Evolutionary conservation across 37 sponge, comb jelly and placozoan species (phyloP).

Genomic region (Spongia lamella): DNA sequence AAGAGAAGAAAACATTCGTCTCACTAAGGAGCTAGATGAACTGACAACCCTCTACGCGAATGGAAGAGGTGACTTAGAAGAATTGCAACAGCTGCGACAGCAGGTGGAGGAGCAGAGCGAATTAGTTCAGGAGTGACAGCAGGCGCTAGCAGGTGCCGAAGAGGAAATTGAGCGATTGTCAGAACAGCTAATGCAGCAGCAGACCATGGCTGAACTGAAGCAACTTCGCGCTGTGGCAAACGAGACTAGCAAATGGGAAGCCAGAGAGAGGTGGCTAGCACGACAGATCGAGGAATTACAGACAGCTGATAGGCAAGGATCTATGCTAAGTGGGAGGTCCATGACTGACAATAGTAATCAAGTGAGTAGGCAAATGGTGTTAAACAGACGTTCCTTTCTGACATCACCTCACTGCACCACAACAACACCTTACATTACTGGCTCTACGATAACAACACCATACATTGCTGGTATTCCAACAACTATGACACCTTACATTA

Average conservation of each 20-base stretch:
- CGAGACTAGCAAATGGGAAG: constrained; percentile 38
- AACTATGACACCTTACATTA: too few relatives aligned
- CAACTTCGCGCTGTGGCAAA: constrained; percentile 1
- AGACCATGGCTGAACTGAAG: constrained; percentile 12
- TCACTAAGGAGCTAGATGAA: not conserved
- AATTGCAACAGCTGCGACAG: not conserved
- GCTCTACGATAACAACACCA: too few relatives aligned
- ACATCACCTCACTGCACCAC: too few relatives aligned
- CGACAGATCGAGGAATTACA: constrained; percentile 1
- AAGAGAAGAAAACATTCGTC: not conserved
- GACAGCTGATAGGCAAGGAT: not conserved
- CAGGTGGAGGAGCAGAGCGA: not conserved
- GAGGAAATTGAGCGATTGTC: not conserved
- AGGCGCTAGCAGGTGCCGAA: not conserved
- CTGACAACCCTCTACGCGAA: constrained; percentile 13
- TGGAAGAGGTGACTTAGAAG: not conserved
- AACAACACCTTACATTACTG: too few relatives aligned
- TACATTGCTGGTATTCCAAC: too few relatives aligned
- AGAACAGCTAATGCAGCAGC: not conserved
- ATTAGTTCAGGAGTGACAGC: not conserved
- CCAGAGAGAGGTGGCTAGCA: constrained; percentile 17
- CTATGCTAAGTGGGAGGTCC: too few relatives aligned
- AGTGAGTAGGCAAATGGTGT: too few relatives aligned
- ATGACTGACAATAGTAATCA: too few relatives aligned
- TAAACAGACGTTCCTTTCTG: too few relatives aligned